Evolutionary conservation across 2,888 invertebrate species (phyloP).

Genomic region (Malthinus seriepunctatus): DNA sequence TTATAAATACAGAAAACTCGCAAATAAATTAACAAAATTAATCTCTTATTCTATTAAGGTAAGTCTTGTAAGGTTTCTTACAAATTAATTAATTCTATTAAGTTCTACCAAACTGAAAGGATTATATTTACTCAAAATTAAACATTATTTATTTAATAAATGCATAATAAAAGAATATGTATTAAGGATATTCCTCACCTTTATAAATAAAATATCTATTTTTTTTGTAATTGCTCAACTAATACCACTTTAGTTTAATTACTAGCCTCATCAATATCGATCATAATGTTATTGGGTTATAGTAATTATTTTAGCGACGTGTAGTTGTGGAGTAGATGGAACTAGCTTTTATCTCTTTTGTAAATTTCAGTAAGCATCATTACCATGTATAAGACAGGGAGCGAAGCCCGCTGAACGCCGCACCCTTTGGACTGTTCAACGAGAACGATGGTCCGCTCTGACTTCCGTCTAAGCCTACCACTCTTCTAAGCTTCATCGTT

Average conservation of each 20-base stretch:
- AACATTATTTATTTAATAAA: background rate
- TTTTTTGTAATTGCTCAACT: background rate
- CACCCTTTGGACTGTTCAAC: too few relatives aligned
- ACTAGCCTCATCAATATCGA: conserved; percentile 13
- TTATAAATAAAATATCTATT: background rate
- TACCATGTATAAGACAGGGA: too few relatives aligned
- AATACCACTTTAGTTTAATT: too few relatives aligned
- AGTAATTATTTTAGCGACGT: too few relatives aligned
- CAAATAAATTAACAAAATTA: conserved; percentile 50
- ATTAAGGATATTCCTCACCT: background rate
- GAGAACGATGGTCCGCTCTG: too few relatives aligned
- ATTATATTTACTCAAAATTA: too few relatives aligned
- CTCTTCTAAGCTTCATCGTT: too few relatives aligned
- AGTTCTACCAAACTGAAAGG: background rate
- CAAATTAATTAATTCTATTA: conserved; percentile 48
- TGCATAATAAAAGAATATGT: background rate
- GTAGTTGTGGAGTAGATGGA: too few relatives aligned
- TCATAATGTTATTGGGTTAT: conserved; percentile 15
- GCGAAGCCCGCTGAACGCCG: too few relatives aligned
- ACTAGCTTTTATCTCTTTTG: too few relatives aligned
- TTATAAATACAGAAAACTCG: conserved; percentile 7
- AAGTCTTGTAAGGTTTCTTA: conserved; percentile 46
- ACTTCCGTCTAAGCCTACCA: too few relatives aligned
- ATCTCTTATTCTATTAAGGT: conserved; percentile 50
- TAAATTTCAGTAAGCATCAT: too few relatives aligned